phyloP scores from a whole-genome alignment of 2,888 invertebrate genomes.

The Terebella lapidaria region DNA sequence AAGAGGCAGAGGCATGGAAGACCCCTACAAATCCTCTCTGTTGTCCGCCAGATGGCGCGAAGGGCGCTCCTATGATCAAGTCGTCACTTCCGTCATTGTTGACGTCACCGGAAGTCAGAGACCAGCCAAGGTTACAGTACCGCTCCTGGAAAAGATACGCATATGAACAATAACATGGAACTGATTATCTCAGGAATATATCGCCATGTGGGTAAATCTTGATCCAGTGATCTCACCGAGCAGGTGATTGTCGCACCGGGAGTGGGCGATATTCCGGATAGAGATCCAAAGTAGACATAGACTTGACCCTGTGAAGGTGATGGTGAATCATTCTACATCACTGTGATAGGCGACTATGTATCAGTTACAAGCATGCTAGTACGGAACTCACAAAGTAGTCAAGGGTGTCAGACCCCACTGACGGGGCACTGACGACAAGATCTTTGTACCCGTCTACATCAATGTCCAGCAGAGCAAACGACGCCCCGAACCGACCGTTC shows the following conservation, averaged over 20 bases:
- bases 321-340: not conserved
- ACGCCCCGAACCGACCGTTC: conserved; percentile 38
- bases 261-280: not conserved
- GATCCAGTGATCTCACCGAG: not conserved
- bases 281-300: conserved; percentile 30
- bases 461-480: conserved; percentile 40
- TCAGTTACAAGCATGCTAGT: not conserved
- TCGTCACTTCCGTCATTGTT: conserved; percentile 39
- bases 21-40: conserved; percentile 40
- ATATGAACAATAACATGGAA: not conserved
- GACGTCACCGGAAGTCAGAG: conserved; percentile 34
- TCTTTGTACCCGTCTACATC: conserved; percentile 44
- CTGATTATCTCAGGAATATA: too few species aligned
- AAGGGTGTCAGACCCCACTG: conserved; percentile 24
- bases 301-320: conserved; percentile 29
- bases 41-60: conserved; percentile 32
- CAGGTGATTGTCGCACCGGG: not conserved
- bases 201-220: too few species aligned
- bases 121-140: conserved; percentile 43
- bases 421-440: conserved; percentile 43
- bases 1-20: conserved; percentile 15
- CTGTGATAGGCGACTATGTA: not conserved
- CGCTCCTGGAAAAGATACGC: conserved; percentile 24
- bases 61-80: conserved; percentile 41
- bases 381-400: conserved; percentile 20